Evolutionary conservation across 2,797 vertebrate genomes (phyloP).

Genomic region (Enteromius fasciolatus): DNA sequence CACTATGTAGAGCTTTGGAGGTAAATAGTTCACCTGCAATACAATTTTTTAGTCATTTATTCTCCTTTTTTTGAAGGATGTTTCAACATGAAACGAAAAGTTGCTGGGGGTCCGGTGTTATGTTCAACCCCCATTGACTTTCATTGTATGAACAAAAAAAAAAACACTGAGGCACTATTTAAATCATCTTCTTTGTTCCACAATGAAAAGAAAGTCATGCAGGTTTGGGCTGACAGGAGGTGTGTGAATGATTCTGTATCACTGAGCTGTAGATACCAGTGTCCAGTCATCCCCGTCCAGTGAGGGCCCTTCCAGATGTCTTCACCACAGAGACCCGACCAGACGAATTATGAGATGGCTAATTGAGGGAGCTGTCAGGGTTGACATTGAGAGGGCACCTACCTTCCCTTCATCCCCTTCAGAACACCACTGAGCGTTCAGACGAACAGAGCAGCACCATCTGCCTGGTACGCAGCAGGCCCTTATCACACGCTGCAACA

Average conservation of each 20-base stretch:
- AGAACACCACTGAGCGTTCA: slow-evolving; percentile 56
- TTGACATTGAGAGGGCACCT: slow-evolving; percentile 60
- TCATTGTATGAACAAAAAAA: neutral
- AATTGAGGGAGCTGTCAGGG: slow-evolving; percentile 54
- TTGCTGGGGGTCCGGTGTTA: neutral
- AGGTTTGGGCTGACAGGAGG: neutral
- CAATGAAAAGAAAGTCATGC: neutral
- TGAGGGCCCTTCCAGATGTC: slow-evolving; percentile 59
- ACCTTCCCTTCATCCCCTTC: slow-evolving; percentile 40
- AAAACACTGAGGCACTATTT: neutral
- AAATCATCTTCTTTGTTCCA: neutral
- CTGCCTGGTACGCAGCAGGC: slow-evolving; percentile 56
- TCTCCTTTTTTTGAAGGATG: neutral
- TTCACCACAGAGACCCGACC: slow-evolving; percentile 44
- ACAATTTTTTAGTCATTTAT: neutral
- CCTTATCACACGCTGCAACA: slow-evolving; percentile 42
- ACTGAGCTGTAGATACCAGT: slow-evolving; percentile 26
- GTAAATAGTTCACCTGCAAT: neutral
- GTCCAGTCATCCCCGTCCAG: slow-evolving; percentile 41
- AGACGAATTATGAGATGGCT: slow-evolving; percentile 54
- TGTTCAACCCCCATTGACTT: neutral
- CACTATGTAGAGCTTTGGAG: neutral
- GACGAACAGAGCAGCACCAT: slow-evolving; percentile 59
- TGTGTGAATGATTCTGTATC: slow-evolving; percentile 1
- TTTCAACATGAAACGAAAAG: neutral